A percentile compares a stretch with the other conserved stretches of the same genome.
Conservation (phyloP, 1,140 invertebrate genomes). For the Zaprionus davidi region DNA sequence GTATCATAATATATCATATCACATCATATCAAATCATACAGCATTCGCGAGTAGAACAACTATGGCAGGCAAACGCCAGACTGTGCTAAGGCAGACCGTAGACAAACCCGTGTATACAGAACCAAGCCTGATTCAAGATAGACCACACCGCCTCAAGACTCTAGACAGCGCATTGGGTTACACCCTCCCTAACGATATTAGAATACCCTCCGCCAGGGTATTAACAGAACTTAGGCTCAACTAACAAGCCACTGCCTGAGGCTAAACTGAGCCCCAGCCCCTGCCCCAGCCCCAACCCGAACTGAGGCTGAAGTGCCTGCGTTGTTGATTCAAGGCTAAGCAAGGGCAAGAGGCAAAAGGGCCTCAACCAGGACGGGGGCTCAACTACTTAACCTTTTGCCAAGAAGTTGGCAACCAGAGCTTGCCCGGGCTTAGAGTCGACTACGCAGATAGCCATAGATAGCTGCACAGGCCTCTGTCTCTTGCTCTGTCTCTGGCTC, state of each 20-base stretch:
- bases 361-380: conserved; percentile 35
- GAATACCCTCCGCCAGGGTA: not conserved
- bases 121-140: not conserved
- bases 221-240: conserved; percentile 22
- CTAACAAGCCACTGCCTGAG: conserved; percentile 27
- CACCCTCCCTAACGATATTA: not conserved
- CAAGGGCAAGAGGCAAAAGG: not conserved
- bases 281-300: not conserved
- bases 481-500: not conserved
- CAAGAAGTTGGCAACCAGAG: conserved; percentile 20
- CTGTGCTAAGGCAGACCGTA: not conserved
- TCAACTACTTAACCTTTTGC: conserved; percentile 78
- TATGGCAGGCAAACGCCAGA: not conserved
- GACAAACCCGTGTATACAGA: not conserved
- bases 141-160: not conserved
- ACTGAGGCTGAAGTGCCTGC: conserved; percentile 15
- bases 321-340: conserved; percentile 75
- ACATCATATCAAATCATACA: not conserved
- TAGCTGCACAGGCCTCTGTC: not conserved
- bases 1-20: not conserved
- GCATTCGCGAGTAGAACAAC: not conserved
- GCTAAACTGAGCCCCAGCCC: not conserved
- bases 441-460: conserved; percentile 9
- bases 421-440: conserved; percentile 6
- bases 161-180: not conserved